These are phyloP conservation scores for Fragum whitleyi DNA, from an alignment of 2,888 invertebrate species.

Conservation along the genomic window DNA sequence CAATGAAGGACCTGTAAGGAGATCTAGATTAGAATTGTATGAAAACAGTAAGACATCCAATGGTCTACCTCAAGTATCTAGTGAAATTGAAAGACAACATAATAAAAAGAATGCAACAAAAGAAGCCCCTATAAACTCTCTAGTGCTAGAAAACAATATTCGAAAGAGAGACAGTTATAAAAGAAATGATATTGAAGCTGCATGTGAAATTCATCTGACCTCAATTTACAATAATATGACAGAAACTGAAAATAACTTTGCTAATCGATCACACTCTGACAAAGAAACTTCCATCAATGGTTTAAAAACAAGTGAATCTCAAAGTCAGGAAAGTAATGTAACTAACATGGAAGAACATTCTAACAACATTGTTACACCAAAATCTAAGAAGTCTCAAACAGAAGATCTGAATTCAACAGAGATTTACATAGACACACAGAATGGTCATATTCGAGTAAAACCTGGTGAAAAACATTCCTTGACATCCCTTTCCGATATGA, in stretches of 20 bases:
- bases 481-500: constrained; percentile 20
- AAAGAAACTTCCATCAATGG: neutral
- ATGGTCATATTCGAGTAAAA: constrained; percentile 45
- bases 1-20: neutral
- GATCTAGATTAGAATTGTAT: constrained; percentile 16
- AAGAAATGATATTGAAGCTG: neutral
- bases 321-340: neutral
- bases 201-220: neutral
- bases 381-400: constrained; percentile 32
- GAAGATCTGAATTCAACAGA: constrained; percentile 44
- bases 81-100: neutral
- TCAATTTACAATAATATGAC: neutral
- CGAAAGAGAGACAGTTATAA: neutral
- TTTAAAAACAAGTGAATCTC: neutral
- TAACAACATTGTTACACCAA: neutral
- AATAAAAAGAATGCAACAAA: neutral
- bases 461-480: constrained; percentile 24
- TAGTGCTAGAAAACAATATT: neutral
- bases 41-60: neutral
- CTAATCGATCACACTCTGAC: neutral
- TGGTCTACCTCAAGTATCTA: neutral
- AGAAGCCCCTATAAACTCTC: neutral
- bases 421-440: constrained; percentile 55
- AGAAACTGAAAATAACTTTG: neutral
- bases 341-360: neutral